Base-by-base conservation (phyloP, 2,888 invertebrate species). In the Epinotia bilunana region DNA sequence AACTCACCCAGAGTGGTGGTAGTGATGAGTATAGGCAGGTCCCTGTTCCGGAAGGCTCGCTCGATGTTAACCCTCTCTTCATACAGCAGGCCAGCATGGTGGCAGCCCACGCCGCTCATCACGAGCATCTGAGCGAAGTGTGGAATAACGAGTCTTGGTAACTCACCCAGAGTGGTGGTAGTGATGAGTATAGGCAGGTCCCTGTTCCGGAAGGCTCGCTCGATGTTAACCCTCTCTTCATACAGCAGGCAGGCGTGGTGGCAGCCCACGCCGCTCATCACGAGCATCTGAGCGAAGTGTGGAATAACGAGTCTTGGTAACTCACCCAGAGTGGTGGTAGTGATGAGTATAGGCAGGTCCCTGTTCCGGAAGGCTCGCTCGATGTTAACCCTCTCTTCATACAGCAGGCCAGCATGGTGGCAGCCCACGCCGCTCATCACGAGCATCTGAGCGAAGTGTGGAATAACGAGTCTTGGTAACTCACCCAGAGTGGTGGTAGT, bases 221-320 rank as follows among this genome's bases (percentile, higher is more conserved):
- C 97, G 5, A 97, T 94, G 39, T 90, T 86, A 46, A 91, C 90
- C 74, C 97, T 92, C 85, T 97, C 97, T 77, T 95, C 94, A 7
- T 90, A 90, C 33, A 95, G 90, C 84, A 98, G 88, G 0, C 97
- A 97, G 12, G 97, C 97, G 90, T 98, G 97, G 83, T 98, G 97
- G 82, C 95, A 96, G 0, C 96, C 97, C 16, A 97, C 95, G 0
- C 97, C 97, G 77, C 91, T 90, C 77, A 94, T 79, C 4, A 96
- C 86, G 6, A 33, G 33, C 33, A 33, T 7, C 33, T 33, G 33
- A 33, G 33, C 33, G 7, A 33, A 33, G 33, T 33, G 33, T 1
- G 33, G 33, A 33, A 33, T 33, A 33, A 33, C 33, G 43, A 11
- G 12, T 43, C 9, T 43, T 11, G 12, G 28, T 6, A 63, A 78